These are phyloP conservation scores for Abrostola tripartita DNA, from an alignment of 2,888 invertebrate genomes.

Conservation along the genomic window DNA sequence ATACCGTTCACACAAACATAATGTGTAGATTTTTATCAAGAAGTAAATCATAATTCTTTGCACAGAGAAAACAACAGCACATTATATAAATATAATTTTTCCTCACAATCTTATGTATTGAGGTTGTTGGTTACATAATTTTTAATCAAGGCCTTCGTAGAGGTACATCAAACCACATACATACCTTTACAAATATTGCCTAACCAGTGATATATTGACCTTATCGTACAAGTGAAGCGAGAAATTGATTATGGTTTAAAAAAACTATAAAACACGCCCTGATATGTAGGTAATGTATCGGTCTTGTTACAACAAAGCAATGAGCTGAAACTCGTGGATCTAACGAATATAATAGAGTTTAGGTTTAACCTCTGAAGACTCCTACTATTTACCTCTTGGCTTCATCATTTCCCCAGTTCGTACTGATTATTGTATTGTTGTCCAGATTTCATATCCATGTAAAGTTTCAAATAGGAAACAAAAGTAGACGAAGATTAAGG, in stretches of 20 bases:
- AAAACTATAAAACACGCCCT: background rate
- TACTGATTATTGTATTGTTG: too few species aligned
- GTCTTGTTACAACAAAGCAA: too few species aligned
- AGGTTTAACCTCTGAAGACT: too few species aligned
- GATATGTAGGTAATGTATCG: background rate
- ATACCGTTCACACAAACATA: too few species aligned
- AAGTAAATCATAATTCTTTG: background rate
- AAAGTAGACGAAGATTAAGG: too few species aligned
- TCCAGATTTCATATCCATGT: too few species aligned
- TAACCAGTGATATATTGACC: conserved; percentile 47
- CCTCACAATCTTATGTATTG: conserved; percentile 37
- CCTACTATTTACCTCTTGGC: too few species aligned
- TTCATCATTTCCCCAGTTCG: too few species aligned
- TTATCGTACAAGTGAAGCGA: conserved; percentile 43
- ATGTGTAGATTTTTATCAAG: too few species aligned
- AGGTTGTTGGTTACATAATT: conserved; percentile 42
- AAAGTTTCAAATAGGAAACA: too few species aligned
- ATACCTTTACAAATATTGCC: conserved; percentile 37
- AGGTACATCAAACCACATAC: conserved; percentile 22
- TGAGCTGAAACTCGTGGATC: too few species aligned
- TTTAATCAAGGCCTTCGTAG: conserved; percentile 28
- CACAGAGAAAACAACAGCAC: background rate
- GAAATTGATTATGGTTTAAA: conserved; percentile 9
- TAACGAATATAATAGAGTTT: too few species aligned
- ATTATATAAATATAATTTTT: background rate